A percentile compares a stretch with the other conserved stretches of the same genome.
Evolutionary conservation across 2,797 vertebrate genomes (phyloP).

Genomic region (Spheniscus humboldti): DNA sequence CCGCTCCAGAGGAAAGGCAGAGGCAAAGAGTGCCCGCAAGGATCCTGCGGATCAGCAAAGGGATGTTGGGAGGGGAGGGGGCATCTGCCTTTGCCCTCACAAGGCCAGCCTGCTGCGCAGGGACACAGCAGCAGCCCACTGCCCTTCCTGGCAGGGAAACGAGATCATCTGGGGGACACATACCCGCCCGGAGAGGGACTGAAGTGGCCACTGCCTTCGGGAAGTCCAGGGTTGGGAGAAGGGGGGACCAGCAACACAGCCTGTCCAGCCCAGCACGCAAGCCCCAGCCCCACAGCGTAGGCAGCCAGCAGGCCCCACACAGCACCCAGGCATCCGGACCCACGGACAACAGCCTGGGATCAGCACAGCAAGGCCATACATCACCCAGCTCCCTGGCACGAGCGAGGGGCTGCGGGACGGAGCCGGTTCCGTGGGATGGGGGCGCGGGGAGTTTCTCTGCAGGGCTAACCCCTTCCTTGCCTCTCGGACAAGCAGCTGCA

Average conservation of each 20-base stretch:
- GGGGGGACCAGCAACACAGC: neutral
- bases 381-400: neutral
- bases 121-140: neutral
- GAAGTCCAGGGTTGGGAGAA: neutral
- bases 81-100: neutral
- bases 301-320: neutral
- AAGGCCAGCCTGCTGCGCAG: fast-evolving
- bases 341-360: neutral
- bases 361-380: fast-evolving
- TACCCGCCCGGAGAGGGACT: neutral
- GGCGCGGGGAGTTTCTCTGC: neutral
- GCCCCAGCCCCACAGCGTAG: neutral
- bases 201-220: neutral
- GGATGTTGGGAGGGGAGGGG: neutral
- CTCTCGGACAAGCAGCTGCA: conserved; percentile 75
- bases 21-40: too few species aligned
- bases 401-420: neutral
- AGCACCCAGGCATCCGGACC: neutral
- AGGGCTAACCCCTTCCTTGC: conserved; percentile 61
- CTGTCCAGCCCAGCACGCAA: neutral
- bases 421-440: neutral
- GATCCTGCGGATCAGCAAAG: neutral
- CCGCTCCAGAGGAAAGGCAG: too few species aligned
- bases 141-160: neutral
- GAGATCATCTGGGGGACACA: neutral